A percentile compares a stretch with the other conserved stretches of the same genome.
phyloP scores from a whole-genome alignment of 1,140 invertebrate species.

The Cydia pomonella region DNA sequence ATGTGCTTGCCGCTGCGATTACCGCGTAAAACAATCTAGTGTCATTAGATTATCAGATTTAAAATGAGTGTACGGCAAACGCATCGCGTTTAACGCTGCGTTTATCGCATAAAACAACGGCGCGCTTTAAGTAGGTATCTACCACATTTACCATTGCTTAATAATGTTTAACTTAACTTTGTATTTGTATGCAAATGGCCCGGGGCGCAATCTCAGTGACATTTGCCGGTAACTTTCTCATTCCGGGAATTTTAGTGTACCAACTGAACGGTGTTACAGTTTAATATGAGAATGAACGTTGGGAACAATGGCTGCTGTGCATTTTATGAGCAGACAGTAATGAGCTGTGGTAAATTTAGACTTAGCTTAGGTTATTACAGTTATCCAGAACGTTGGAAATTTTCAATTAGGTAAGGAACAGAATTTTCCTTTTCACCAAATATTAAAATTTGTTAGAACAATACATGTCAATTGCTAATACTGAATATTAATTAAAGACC shows the following conservation, averaged over 20 bases:
- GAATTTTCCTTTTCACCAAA: too few species aligned
- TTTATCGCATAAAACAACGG: too few species aligned
- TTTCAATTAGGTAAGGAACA: neutral
- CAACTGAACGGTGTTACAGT: neutral
- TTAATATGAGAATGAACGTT: slow-evolving; percentile 3
- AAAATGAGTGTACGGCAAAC: too few species aligned
- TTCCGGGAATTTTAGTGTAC: slow-evolving; percentile 8
- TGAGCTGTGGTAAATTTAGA: neutral
- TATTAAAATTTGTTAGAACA: too few species aligned
- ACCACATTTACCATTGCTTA: too few species aligned
- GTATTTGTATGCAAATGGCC: neutral
- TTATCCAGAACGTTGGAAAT: neutral
- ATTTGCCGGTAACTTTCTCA: neutral
- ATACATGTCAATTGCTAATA: too few species aligned
- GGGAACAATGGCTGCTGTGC: neutral
- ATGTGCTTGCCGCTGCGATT: too few species aligned
- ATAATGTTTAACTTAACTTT: neutral
- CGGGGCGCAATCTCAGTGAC: neutral
- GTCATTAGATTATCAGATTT: too few species aligned
- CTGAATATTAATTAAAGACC: too few species aligned
- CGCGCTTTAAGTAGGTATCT: too few species aligned
- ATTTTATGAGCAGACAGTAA: neutral
- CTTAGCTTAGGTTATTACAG: neutral
- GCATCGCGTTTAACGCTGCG: too few species aligned
- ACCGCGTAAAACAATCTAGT: too few species aligned